Base-by-base conservation (phyloP, 2,888 invertebrate species). In the Hartigia nigra region DNA sequence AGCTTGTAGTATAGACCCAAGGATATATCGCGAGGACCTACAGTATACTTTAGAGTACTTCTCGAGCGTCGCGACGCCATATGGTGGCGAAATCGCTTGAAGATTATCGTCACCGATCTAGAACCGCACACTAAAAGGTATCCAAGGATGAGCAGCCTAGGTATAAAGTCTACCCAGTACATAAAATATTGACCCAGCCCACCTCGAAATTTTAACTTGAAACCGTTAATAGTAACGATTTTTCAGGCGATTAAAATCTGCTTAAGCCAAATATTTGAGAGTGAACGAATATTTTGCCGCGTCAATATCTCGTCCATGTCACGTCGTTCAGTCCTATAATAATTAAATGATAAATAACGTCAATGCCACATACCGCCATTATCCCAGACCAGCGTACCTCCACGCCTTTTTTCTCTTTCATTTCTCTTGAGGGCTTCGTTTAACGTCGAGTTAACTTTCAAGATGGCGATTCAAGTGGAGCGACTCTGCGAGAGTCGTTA, bases 401-500 rank as follows among this genome's bases (percentile, higher is more conserved):
- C 14, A 12, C 23, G 0, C 23, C 39, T 9, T 9, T 23, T 23
- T 55, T 55, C 55, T 2, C 23, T 55, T 55, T 9, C 23, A 34
- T 31, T 72, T 14, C 72, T 34, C 34, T 72, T 31, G 11, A 31
- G 12, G 23, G 75, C 82, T 82, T 86, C 85, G 83, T 86, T 86
- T 83, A 86, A 86, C 83, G 84, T 86, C 82, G 82, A 83, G 82
- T 82, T 37, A 80, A 82, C 77, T 81, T 78, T 84, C 84, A 85
- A 86, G 84, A 86, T 84, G 86, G 86, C 85, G 85, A 79, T 31
- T 37, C 12, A 34, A 72, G 75, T n/a, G 36, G 1, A 37, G 36
- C 75, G 36, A 75, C 37, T 75, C 36, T 34, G 84, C 84, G 82
- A 84, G 84, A 87, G 85, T 89, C 88, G 88, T 89, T 89, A 89